Conservation (phyloP, 1,140 invertebrate genomes). For the Vanessa tameamea region DNA sequence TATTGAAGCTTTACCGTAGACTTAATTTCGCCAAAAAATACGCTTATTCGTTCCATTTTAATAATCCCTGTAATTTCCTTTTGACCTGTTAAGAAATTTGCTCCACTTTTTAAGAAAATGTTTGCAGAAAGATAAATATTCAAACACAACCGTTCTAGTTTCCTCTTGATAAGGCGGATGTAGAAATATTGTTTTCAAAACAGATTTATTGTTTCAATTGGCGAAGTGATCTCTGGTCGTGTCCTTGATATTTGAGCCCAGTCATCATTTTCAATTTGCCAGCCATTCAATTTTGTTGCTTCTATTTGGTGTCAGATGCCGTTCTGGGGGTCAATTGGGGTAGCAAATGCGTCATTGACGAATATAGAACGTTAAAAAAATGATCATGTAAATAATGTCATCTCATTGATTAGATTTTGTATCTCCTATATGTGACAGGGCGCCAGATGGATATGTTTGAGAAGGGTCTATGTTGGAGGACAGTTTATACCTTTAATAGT, state of each 20-base stretch:
- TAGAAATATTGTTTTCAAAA: slow-evolving; percentile 30
- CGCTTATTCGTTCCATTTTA: too few species aligned
- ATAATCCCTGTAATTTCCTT: too few species aligned
- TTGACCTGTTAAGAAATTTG: too few species aligned
- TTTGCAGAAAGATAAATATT: not conserved
- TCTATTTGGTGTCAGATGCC: slow-evolving; percentile 42
- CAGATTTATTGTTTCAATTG: slow-evolving; percentile 38
- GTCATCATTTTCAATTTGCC: slow-evolving; percentile 45
- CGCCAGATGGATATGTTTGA: not conserved
- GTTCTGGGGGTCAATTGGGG: slow-evolving; percentile 38
- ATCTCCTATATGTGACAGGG: not conserved
- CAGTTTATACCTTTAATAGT: too few species aligned
- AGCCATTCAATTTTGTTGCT: slow-evolving; percentile 45
- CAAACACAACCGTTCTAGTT: not conserved
- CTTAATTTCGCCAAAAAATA: too few species aligned
- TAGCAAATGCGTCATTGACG: slow-evolving; percentile 33
- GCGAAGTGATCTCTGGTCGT: slow-evolving; percentile 32
- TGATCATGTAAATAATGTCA: slow-evolving; percentile 6
- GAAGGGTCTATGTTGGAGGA: not conserved
- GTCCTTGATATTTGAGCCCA: slow-evolving; percentile 42
- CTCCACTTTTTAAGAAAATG: not conserved
- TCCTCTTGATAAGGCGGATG: slow-evolving; percentile 4
- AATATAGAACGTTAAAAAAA: slow-evolving; percentile 13
- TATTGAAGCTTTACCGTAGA: too few species aligned
- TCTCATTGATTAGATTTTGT: not conserved